Percentiles rank a stretch among this genome's conserved stretches.
phyloP scores from a whole-genome alignment of 2,797 vertebrate genomes.

The Columba guinea region DNA sequence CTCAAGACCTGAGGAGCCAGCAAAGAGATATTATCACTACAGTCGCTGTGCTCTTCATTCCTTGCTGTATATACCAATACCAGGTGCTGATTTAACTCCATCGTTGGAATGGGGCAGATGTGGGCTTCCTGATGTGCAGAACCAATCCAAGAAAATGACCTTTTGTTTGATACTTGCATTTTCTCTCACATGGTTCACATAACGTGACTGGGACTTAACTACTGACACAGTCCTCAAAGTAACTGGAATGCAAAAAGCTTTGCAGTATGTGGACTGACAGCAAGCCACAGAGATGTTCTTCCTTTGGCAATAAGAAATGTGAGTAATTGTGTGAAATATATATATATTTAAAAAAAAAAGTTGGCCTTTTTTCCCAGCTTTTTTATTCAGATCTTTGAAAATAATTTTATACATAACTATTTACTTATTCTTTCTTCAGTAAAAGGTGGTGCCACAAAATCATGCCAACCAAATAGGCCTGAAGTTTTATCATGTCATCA shows the following conservation, averaged over 20 bases:
- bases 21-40: background rate
- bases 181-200: background rate
- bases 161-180: background rate
- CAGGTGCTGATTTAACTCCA: fast-evolving
- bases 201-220: background rate
- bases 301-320: background rate
- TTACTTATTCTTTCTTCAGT: background rate
- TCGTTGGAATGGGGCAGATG: background rate
- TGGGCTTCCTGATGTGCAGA: background rate
- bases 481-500: background rate
- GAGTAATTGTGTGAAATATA: background rate
- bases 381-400: background rate
- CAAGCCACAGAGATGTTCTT: background rate
- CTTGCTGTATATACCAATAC: background rate
- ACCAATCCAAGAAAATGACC: background rate
- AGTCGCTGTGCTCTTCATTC: background rate
- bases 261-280: background rate
- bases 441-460: background rate
- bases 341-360: background rate
- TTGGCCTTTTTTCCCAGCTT: background rate
- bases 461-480: background rate
- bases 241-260: background rate
- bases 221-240: background rate
- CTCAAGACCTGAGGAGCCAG: background rate
- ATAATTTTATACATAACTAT: background rate